Base-by-base conservation (phyloP, 1,140 invertebrate genomes). In the Tetragonula clypearis region DNA sequence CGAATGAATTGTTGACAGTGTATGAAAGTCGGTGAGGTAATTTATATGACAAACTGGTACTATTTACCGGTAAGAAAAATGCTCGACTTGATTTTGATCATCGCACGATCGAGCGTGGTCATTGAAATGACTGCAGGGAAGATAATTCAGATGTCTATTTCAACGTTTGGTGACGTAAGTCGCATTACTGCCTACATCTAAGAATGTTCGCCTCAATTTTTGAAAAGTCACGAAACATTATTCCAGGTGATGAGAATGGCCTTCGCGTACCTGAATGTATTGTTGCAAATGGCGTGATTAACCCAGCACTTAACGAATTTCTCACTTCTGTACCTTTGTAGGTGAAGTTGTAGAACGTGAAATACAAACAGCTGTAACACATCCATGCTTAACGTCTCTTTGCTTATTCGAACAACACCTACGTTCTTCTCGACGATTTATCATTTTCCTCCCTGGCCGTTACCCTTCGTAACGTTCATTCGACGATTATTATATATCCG, bases 71-170 rank as follows among this genome's bases (percentile, higher is more conserved):
- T 60, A 15, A 89, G 79, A 55, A 86, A 53, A 55, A 86, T 86
- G 14, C 80, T 88, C 15, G 83, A 79, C 53, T 53, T 92, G 21
- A 84, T 91, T 72, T 23, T 92, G 41, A 86, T 93, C 62, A 88
- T 93, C 30, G 60, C 86, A 15, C 90, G 86, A 58, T 91, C 92
- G 5, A 91, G 87, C 69, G 60, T 82, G 11, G 41, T 71, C 2
- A 73, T 89, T 56, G 87, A 88, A 82, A 86, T 92, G n/a, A 91
- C 92, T 12, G 92, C 90, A 68, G 91, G 91, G 74, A 92, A 88
- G 60, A 85, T 92, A 68, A 71, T 84, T 12, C 71, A 90, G 12
- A 78, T 91, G 56, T 92, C 92, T 0, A 41, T 92, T 11, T 80
- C 68, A 60, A 92, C 87, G 15, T 93, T 93, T 69, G 87, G 84